Evolutionary conservation across 2,888 invertebrate genomes (phyloP), one percentile per base, ranked within the genome.

Genomic region (Hofmannophila pseudospretella): DNA sequence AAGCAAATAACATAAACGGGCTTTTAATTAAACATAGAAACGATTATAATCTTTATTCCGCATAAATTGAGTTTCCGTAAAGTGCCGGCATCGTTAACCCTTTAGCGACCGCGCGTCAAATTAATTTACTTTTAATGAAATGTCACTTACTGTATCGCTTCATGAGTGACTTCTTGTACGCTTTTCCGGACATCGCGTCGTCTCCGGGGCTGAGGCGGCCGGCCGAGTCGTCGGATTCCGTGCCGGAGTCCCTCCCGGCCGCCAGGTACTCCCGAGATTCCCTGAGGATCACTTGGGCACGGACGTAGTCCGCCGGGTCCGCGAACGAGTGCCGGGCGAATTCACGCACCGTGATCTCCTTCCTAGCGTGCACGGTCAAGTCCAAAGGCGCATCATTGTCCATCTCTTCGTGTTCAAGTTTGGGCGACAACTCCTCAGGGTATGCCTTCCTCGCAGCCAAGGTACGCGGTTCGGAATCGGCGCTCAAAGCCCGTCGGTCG

Each of bases 131-230:
- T 16, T 16, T 30, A 16, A 14, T 14, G 2, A 22, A 20, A 22
- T 22, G 11, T n/a, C 9, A 41, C 96, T 96, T 93, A 96, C 96
- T 92, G 88, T 95, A 96, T 91, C 96, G 89, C 88, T 94, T 94
- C 91, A 96, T 96, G 64, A 96, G 91, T 66, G 93, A 95, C 81
- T 96, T 96, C 90, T 96, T 96, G 89, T 96, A 96, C 32, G 96
- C 93, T 57, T 88, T 88, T 47, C 89, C 89, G 45, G 72, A 68
- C 55, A 71, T 65, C 50, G 75, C 68, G 28, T 85, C 88, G 34
- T 90, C 88, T 65, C 90, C 84, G 67, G 91, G 89, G 78, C 90
- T 87, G 80, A 89, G 81, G 67, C 91, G 71, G 64, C 89, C 91
- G 58, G 93, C 93, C 44, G 94, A 94, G 75, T 95, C 95, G 53